Base-by-base conservation (phyloP, 2,888 invertebrate species). In the Panorpa germanica region DNA sequence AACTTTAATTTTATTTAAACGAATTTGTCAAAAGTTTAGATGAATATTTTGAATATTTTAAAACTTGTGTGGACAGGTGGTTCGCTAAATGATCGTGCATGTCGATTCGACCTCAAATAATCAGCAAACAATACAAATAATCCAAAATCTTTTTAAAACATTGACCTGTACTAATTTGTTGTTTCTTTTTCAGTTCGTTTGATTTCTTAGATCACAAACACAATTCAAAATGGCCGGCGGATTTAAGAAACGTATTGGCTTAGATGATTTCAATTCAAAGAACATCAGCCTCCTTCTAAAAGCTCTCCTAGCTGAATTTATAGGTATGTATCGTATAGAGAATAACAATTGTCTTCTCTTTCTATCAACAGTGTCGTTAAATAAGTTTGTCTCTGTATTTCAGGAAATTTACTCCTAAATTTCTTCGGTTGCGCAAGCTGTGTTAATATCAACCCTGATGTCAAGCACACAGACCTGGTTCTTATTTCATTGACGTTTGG, bases 381-480 rank as follows among this genome's bases (percentile, higher is more conserved):
- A 19, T 24, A 27, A 9, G 27, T 8, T 20, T 13, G 15, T 20
- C 19, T 26, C 25, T 34, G 31, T 19, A 8, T 31, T 40, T 3
- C 43, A 65, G 65, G 88, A 17, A 88, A 78, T 37, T 54, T 86
- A 37, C 60, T 91, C 29, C 61, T 93, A 42, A 88, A 88, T 47
- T 72, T 90, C 51, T 80, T 91, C 43, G 90, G 85, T 4, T 88
- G 88, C 49, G 85, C 83, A 4, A 68, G 85, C 7, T 71, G 72
- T 42, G 59, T 74, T 32, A 63, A 64, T 43, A 41, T 59, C 8
- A 53, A 55, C n/a, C 57, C 57, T 15, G 34, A 56, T 38, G 53
- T 48, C 28, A 54, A 59, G 10, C 34, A 44, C 28, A 52, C 50
- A 3, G 53, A 61, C 41, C 59, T 69, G 29, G 65, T 76, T 6